These are phyloP conservation scores for Dasyprocta punctata DNA, from an alignment of 2,113 vertebrate genomes.

Conservation along the genomic window DNA sequence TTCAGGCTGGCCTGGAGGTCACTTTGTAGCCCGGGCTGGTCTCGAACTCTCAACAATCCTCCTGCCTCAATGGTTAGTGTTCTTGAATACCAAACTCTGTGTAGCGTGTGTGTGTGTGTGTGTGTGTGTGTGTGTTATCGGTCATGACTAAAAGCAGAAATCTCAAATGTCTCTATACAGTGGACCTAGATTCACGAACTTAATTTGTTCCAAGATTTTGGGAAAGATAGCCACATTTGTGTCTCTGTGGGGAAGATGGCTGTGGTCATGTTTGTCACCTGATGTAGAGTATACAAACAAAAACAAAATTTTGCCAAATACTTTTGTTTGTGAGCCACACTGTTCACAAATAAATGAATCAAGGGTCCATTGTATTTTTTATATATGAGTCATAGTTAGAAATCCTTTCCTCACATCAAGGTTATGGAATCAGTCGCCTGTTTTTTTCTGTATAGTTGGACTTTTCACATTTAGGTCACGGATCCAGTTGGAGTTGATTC, in stretches of 20 bases:
- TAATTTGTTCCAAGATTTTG: not conserved
- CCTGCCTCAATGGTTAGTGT: no score
- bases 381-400: not conserved
- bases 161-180: not conserved
- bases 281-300: not conserved
- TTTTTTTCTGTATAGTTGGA: not conserved
- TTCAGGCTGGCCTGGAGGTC: no score
- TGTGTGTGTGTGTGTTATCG: not conserved
- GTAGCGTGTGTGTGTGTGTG: not conserved
- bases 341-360: not conserved
- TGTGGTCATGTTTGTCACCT: not conserved
- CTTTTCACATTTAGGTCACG: not conserved
- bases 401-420: not conserved
- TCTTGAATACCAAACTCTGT: not conserved
- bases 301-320: not conserved
- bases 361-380: not conserved
- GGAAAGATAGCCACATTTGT: not conserved
- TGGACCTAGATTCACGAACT: not conserved
- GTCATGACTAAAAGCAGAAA: not conserved
- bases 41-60: no score
- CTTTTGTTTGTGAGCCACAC: not conserved
- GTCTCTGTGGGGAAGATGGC: not conserved
- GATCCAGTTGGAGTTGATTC: not conserved
- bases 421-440: not conserved
- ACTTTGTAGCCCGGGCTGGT: no score